Conservation (phyloP, 2,113 vertebrate species). For the Seriola quinqueradiata region DNA sequence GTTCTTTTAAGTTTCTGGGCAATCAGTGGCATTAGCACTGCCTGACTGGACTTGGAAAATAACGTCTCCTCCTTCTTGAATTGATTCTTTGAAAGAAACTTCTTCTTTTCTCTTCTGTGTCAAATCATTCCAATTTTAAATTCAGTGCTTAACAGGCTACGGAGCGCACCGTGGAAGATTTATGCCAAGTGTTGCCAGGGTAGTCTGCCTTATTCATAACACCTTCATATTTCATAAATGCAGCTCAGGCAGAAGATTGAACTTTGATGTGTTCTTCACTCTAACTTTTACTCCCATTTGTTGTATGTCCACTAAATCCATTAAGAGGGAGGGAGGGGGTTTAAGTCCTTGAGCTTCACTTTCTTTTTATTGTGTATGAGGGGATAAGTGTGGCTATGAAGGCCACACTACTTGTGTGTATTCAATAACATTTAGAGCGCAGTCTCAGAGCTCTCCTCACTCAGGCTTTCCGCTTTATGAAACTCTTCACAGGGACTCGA, state of each 20-base stretch:
- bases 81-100: constrained; percentile 31
- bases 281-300: constrained; percentile 49
- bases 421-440: constrained; percentile 26
- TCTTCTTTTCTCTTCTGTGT: constrained; percentile 38
- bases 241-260: constrained; percentile 50
- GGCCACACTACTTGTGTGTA: background rate
- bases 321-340: background rate
- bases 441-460: background rate
- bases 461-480: constrained; percentile 1
- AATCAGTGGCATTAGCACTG: constrained; percentile 24
- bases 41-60: constrained; percentile 35
- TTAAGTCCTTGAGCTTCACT: constrained; percentile 42
- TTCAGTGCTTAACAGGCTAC: constrained; percentile 53
- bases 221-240: constrained; percentile 65
- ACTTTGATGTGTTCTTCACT: constrained; percentile 57
- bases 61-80: constrained; percentile 23
- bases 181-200: constrained; percentile 57
- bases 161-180: constrained; percentile 45
- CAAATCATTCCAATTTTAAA: constrained; percentile 51
- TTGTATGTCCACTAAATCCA: constrained; percentile 46
- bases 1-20: constrained; percentile 16
- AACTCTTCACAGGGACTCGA: background rate
- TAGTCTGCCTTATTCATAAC: constrained; percentile 53
- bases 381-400: constrained; percentile 26
- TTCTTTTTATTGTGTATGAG: constrained; percentile 32